Base-by-base conservation (phyloP, 2,888 invertebrate genomes). In the Chrysolina haemoptera region DNA sequence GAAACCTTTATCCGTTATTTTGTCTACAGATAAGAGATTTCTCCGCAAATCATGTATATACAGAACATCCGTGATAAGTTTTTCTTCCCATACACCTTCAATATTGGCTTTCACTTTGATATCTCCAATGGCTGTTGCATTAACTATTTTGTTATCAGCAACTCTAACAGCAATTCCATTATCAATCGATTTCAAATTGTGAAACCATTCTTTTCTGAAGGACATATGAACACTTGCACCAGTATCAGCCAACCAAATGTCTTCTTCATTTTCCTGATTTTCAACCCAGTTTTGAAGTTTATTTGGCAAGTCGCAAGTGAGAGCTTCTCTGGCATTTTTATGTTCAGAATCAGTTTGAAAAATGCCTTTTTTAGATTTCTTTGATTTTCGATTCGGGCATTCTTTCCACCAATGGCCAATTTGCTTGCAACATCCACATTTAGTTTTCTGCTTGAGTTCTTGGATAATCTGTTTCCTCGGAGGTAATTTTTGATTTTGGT, bases 1-100 rank as follows among this genome's bases (percentile, higher is more conserved):
- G 55, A 18, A 55, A 22, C 55, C 55, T 55, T 55, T 27, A 27
- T 27, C 22, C 9, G 27, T 62, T 4, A 27, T 27, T 40, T n/a
- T 62, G 14, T 6, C n/a, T 3, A 62, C 40, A n/a, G 62, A 62
- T 62, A 62, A 40, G 2, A 62, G 1, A 62, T 59, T 62, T 40
- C 35, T 40, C 0, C 35, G 27, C 18, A 35, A 35, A 0, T 62
- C 40, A 40, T 12, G 62, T 27, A 62, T 10, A 35, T 35, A 35
- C 1, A 62, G 20, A 16, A 27, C 35, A 11, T 59, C 14, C 0
- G 10, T 59, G 6, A 27, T 35, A 14, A 62, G 9, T 62, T 62
- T 22, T 16, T 62, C 9, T 11, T 35, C 35, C 62, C 27, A 62
- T 16, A 35, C 16, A 27, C 40, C 35, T n/a, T 27, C 16, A n/a